These are phyloP conservation scores for Phainopepla nitens DNA, from an alignment of 2,113 vertebrate genomes.

Conservation along the genomic window DNA sequence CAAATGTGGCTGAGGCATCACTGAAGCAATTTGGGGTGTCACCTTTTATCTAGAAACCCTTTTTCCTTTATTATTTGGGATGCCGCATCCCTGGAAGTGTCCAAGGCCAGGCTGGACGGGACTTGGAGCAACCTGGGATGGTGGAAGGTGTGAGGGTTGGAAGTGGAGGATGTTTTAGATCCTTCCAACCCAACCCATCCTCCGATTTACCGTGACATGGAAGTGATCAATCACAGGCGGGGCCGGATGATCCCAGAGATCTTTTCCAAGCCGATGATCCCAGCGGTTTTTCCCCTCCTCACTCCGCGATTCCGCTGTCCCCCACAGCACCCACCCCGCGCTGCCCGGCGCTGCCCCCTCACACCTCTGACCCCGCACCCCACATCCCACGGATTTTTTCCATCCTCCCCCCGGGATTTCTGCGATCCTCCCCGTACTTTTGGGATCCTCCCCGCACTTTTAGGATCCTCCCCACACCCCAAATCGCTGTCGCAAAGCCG, in stretches of 20 bases:
- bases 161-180: not conserved
- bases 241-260: too few species aligned
- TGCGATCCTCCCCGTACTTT: too few species aligned
- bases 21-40: too few species aligned
- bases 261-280: not conserved
- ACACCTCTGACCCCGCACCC: not conserved
- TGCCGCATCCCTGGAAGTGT: fast-evolving
- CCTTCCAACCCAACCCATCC: not conserved
- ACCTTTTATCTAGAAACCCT: fast-evolving
- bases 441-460: too few species aligned
- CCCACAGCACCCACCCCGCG: not conserved
- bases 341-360: too few species aligned
- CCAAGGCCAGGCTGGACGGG: not conserved
- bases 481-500: not conserved
- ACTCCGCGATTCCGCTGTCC: too few species aligned
- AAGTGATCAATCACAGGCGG: not conserved
- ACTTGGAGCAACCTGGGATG: not conserved
- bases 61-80: not conserved
- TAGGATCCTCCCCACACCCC: too few species aligned
- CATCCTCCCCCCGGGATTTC: too few species aligned
- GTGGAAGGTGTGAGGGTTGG: not conserved
- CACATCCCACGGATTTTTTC: too few species aligned
- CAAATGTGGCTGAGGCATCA: fast-evolving
- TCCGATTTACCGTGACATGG: not conserved
- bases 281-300: not conserved